phyloP scores from a whole-genome alignment of 2,113 vertebrate genomes.

The Passer domesticus region DNA sequence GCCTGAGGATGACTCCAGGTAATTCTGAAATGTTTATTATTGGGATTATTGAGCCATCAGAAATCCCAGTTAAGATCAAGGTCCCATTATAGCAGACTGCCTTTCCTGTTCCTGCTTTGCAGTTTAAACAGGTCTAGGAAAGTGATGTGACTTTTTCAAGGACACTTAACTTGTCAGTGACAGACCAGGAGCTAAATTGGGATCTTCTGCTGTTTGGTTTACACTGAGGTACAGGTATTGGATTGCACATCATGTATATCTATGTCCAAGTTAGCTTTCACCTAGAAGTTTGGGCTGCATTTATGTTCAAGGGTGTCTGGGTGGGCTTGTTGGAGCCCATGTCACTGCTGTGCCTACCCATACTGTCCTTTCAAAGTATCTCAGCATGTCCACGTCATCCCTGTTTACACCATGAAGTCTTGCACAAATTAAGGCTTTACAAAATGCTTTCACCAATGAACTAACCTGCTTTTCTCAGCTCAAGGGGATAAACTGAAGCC shows the following conservation, averaged over 20 bases:
- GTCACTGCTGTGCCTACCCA: not conserved
- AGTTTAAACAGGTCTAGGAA: not conserved
- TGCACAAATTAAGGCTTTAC: not conserved
- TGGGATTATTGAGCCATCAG: not conserved
- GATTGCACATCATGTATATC: not conserved
- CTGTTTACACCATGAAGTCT: not conserved
- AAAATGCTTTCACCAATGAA: not conserved
- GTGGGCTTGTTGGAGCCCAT: not conserved
- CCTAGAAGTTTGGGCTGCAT: not conserved
- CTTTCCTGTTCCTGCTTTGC: not conserved
- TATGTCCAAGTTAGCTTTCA: not conserved
- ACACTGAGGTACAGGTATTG: not conserved
- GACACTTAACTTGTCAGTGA: not conserved
- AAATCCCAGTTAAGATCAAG: not conserved
- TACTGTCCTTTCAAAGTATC: not conserved
- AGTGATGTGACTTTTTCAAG: not conserved
- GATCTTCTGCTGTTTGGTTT: not conserved
- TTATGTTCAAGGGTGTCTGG: not conserved
- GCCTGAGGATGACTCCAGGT: constrained; percentile 30
- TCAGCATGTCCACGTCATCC: not conserved
- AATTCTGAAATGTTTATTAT: constrained; percentile 10
- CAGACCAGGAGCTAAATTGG: not conserved
- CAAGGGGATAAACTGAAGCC: not conserved
- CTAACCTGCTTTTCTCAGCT: not conserved
- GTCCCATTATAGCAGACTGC: not conserved